Percentiles rank a stretch among this genome's conserved stretches.
Evolutionary conservation across 1,140 invertebrate genomes (phyloP).

Genomic region (Drosophila melanica): DNA sequence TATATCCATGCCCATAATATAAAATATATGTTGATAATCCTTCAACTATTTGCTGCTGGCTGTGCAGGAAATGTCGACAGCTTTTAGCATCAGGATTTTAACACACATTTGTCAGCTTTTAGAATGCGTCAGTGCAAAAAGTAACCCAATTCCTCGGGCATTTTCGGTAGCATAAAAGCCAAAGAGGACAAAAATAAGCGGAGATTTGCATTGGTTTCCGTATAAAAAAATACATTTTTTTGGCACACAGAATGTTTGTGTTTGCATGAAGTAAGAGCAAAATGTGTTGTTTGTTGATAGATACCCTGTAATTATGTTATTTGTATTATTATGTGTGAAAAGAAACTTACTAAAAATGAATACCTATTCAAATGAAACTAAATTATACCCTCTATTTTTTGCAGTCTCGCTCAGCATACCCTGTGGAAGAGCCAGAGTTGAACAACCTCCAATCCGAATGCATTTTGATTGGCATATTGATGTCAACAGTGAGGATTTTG

Average conservation of each 20-base stretch:
- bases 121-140: conserved; percentile 15
- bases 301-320: neutral
- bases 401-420: neutral
- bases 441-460: conserved; percentile 14
- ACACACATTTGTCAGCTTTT: conserved; percentile 19
- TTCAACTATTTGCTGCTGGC: neutral
- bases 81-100: neutral
- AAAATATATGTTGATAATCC: too few species aligned
- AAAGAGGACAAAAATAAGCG: conserved; percentile 9
- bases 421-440: neutral
- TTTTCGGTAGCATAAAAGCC: conserved; percentile 6
- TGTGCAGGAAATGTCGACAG: neutral
- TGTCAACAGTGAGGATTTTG: conserved; percentile 51
- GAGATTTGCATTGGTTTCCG: conserved; percentile 16
- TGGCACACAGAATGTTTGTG: conserved; percentile 29
- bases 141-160: conserved; percentile 52
- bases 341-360: neutral
- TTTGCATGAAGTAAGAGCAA: neutral
- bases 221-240: conserved; percentile 31
- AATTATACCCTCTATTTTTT: neutral
- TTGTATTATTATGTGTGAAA: neutral
- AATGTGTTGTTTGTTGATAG: neutral
- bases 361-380: neutral
- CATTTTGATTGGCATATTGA: conserved; percentile 47
- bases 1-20: too few species aligned